Evolutionary conservation across 1,140 invertebrate species (phyloP).

Genomic region (Tetramorium simillimum): DNA sequence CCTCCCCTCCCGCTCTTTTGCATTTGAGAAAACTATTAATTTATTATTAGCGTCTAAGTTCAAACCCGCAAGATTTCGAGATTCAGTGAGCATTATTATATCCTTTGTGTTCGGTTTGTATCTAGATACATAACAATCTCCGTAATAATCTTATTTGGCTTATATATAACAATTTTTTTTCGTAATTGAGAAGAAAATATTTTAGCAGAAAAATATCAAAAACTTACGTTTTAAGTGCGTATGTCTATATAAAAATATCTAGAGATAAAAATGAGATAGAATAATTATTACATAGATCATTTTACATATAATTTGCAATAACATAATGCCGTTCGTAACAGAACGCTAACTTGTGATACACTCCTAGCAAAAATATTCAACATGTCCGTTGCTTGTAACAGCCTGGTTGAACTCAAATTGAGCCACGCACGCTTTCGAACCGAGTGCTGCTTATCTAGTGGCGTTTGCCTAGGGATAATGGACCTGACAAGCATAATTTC

Average conservation of each 20-base stretch:
- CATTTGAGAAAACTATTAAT: slow-evolving; percentile 22
- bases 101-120: background rate
- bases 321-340: background rate
- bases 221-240: background rate
- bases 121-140: background rate
- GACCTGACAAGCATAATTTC: slow-evolving; percentile 83
- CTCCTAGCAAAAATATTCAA: background rate
- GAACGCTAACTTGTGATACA: background rate
- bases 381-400: slow-evolving; percentile 12
- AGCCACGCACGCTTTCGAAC: slow-evolving; percentile 19
- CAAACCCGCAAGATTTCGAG: background rate
- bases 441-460: slow-evolving; percentile 51
- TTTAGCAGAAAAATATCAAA: background rate
- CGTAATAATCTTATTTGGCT: background rate
- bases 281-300: background rate
- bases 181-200: background rate
- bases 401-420: slow-evolving; percentile 18
- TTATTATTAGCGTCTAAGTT: slow-evolving; percentile 13
- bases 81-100: background rate
- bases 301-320: background rate
- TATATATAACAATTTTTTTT: background rate
- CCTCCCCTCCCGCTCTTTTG: too few relatives aligned
- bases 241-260: background rate
- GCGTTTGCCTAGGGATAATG: slow-evolving; percentile 77
- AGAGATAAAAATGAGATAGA: background rate